phyloP scores from a whole-genome alignment of 2,113 vertebrate species.

The Poecile atricapillus region DNA sequence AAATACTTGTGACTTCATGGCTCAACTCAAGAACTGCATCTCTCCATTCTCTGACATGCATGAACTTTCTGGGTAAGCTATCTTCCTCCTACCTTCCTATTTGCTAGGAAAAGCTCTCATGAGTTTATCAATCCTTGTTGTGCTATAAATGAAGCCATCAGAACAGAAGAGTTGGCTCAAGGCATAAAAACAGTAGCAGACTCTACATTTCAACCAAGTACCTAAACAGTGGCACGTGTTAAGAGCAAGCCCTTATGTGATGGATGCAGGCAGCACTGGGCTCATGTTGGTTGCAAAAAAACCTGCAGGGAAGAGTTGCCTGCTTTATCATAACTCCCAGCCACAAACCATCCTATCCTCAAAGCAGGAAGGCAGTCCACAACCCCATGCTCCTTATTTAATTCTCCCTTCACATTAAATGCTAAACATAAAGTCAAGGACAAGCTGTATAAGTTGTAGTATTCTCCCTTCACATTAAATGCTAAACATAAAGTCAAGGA shows the following conservation, averaged over 20 bases:
- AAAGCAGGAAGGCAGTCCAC: neutral
- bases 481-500: neutral
- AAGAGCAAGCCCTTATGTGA: neutral
- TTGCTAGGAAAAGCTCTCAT: neutral
- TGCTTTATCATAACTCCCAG: neutral
- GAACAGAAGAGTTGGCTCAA: neutral
- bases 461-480: neutral
- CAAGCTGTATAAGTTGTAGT: neutral
- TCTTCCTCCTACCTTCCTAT: neutral
- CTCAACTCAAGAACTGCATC: neutral
- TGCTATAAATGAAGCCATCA: neutral
- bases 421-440: neutral
- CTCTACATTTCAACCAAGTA: neutral
- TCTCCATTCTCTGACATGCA: neutral
- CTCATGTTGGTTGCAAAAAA: neutral
- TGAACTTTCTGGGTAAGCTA: neutral
- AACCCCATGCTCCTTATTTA: rapidly evolving
- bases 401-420: neutral
- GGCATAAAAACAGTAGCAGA: neutral
- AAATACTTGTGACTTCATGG: neutral
- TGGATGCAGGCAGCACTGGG: neutral
- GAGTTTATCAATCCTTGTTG: neutral
- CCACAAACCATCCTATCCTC: neutral
- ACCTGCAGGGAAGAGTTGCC: neutral
- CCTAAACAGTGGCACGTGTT: neutral